Conservation (phyloP, 2,113 vertebrate species). For the Indri indri region DNA sequence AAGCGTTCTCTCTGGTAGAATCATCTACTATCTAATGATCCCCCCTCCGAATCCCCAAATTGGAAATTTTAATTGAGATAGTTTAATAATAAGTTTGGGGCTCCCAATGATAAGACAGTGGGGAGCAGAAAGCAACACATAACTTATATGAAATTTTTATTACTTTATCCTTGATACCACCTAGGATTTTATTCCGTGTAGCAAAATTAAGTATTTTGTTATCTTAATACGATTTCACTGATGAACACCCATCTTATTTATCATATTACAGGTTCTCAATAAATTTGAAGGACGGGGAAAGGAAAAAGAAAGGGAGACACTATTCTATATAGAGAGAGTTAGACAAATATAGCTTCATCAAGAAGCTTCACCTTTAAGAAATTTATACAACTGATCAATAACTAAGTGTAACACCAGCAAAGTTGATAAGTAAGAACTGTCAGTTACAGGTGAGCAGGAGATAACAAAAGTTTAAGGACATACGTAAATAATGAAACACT, state of each 20-base stretch:
- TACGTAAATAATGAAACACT: neutral
- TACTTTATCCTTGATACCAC: neutral
- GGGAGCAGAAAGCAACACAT: neutral
- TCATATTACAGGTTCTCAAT: neutral
- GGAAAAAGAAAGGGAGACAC: neutral
- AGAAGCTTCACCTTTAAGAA: neutral
- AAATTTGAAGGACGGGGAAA: neutral
- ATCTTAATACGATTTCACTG: neutral
- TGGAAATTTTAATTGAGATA: neutral
- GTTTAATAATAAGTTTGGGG: neutral
- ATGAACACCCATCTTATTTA: neutral
- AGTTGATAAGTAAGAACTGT: neutral
- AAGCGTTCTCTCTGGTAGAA: neutral
- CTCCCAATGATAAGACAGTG: neutral
- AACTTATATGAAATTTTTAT: neutral
- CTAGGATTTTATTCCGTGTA: neutral
- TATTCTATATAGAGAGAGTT: neutral
- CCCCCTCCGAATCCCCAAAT: neutral
- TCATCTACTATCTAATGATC: neutral
- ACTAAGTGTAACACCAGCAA: neutral
- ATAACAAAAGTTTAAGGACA: neutral
- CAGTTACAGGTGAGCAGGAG: neutral
- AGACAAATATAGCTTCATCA: neutral
- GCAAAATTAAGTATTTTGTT: neutral
- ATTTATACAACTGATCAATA: neutral